Percentiles rank a stretch among this genome's conserved stretches.
phyloP scores from a whole-genome alignment of 2,888 invertebrate species.

The Machimus atricapillus region DNA sequence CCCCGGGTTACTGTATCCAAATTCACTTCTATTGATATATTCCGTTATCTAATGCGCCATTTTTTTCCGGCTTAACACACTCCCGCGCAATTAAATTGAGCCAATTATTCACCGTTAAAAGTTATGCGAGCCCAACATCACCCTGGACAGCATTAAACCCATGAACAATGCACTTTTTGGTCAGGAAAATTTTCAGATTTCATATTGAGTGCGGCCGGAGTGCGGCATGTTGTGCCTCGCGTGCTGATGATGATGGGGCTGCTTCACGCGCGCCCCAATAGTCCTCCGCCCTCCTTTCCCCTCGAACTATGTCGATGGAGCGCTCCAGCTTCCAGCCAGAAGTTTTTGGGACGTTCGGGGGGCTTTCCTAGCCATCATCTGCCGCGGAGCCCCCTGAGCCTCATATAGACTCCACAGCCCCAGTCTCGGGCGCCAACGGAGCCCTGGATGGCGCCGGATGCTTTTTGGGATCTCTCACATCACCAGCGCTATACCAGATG shows the following conservation, averaged over 20 bases:
- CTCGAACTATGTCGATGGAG: background rate
- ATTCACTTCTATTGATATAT: conserved; percentile 32
- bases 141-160: background rate
- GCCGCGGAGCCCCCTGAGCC: background rate
- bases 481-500: conserved; percentile 13
- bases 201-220: conserved; percentile 8
- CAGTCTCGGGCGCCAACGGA: background rate
- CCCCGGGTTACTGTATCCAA: background rate
- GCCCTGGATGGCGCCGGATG: background rate
- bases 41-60: conserved; percentile 16
- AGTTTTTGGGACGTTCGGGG: background rate
- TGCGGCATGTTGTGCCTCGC: background rate
- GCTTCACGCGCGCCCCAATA: background rate
- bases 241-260: background rate
- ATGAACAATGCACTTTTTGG: conserved; percentile 30
- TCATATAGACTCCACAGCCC: background rate
- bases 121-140: conserved; percentile 14
- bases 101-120: conserved; percentile 36
- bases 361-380: background rate
- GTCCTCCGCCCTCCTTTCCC: too few species aligned
- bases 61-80: conserved; percentile 25
- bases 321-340: background rate
- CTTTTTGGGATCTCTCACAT: conserved; percentile 18
- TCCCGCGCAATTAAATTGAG: conserved; percentile 30
- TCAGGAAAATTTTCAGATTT: background rate